These are phyloP conservation scores for Dipodomys spectabilis DNA, from an alignment of 2,113 vertebrate genomes.

Conservation along the genomic window DNA sequence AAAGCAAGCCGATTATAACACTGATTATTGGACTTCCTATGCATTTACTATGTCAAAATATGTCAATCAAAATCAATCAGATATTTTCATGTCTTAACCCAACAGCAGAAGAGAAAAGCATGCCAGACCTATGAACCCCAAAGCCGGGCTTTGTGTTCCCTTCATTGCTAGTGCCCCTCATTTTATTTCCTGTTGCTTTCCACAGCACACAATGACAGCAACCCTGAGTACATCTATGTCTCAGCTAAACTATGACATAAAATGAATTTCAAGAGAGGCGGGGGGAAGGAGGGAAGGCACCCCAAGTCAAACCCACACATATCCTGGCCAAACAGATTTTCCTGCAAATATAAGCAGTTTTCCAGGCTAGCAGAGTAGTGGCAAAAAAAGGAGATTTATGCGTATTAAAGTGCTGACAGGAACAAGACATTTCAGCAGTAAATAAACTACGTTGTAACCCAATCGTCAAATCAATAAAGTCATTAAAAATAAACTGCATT, in stretches of 20 bases:
- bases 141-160: not conserved
- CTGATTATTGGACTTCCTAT: not conserved
- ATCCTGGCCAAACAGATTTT: conserved; percentile 15
- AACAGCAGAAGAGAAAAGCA: not conserved
- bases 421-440: conserved; percentile 82
- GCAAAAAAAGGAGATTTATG: conserved; percentile 84
- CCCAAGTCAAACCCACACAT: conserved; percentile 53
- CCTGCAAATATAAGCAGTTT: conserved; percentile 82
- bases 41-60: not conserved
- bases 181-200: not conserved
- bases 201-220: not conserved
- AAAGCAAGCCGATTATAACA: not conserved
- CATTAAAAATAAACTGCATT: conserved; percentile 86
- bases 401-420: conserved; percentile 85
- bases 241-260: conserved; percentile 60
- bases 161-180: not conserved
- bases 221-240: not conserved
- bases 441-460: conserved; percentile 79
- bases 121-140: not conserved
- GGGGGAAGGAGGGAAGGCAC: not conserved
- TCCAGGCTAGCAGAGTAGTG: conserved; percentile 81
- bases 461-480: conserved; percentile 87
- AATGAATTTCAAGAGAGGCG: conserved; percentile 40
- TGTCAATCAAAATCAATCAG: not conserved
- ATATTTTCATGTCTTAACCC: not conserved